phyloP scores from a whole-genome alignment of 2,797 vertebrate species.

The Ptychobarbus kaznakovi region DNA sequence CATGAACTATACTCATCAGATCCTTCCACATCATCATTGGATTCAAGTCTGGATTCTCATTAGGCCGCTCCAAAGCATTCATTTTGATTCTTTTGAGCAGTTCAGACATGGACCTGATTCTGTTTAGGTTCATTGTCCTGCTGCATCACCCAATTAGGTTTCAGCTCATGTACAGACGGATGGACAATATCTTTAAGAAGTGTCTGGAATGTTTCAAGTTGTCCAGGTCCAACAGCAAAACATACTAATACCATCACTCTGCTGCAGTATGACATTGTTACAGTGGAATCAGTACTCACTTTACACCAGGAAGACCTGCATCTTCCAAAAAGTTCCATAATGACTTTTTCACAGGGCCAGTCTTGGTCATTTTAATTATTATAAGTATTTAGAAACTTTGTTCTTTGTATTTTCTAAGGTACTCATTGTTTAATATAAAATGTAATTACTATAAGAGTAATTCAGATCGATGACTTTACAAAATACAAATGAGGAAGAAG shows the following conservation, averaged over 20 bases:
- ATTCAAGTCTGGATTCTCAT: neutral
- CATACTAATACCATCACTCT: neutral
- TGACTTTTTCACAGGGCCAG: neutral
- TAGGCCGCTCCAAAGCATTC: neutral
- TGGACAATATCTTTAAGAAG: constrained; percentile 6
- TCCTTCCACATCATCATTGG: neutral
- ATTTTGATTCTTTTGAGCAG: neutral
- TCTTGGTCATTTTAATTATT: neutral
- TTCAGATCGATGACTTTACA: neutral
- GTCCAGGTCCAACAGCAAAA: neutral
- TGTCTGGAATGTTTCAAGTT: neutral
- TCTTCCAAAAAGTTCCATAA: neutral
- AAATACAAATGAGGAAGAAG: neutral
- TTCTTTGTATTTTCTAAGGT: neutral
- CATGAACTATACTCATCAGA: too few species aligned
- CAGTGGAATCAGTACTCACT: neutral
- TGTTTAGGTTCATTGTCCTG: neutral
- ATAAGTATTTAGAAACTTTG: neutral
- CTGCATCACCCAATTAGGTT: neutral
- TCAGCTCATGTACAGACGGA: constrained; percentile 6
- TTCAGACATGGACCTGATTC: neutral
- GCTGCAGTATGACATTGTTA: neutral
- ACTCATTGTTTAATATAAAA: neutral
- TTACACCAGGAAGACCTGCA: neutral
- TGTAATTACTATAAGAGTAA: neutral